phyloP scores from a whole-genome alignment of 1,140 invertebrate species.

The Parasteatoda tepidariorum region DNA sequence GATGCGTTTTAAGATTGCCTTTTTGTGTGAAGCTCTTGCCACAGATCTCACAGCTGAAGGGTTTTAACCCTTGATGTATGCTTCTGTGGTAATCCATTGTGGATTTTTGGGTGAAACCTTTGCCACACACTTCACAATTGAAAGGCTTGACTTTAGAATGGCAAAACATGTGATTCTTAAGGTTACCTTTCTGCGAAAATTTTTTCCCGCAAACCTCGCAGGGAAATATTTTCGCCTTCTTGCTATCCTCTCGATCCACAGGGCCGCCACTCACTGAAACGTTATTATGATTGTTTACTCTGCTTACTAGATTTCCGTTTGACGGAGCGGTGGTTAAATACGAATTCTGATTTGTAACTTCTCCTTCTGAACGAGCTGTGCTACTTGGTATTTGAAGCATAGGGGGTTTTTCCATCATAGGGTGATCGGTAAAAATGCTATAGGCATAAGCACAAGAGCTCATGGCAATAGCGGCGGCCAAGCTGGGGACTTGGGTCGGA shows the following conservation, averaged over 20 bases:
- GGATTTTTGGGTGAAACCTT: slow-evolving; percentile 89
- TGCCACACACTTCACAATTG: slow-evolving; percentile 87
- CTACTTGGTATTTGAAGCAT: slow-evolving; percentile 54
- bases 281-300: background rate
- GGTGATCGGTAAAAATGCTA: slow-evolving; percentile 58
- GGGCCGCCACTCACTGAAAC: background rate
- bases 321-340: slow-evolving; percentile 46
- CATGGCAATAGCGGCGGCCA: slow-evolving; percentile 59
- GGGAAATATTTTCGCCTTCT: slow-evolving; percentile 64
- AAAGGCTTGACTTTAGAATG: slow-evolving; percentile 94
- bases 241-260: slow-evolving; percentile 37
- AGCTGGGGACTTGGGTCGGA: slow-evolving; percentile 57
- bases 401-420: slow-evolving; percentile 55
- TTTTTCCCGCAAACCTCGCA: slow-evolving; percentile 76
- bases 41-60: slow-evolving; percentile 73
- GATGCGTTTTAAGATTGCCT: slow-evolving; percentile 54
- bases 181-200: slow-evolving; percentile 78
- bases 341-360: slow-evolving; percentile 50
- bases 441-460: slow-evolving; percentile 60
- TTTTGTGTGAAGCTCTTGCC: slow-evolving; percentile 65
- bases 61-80: slow-evolving; percentile 92
- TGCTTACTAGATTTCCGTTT: slow-evolving; percentile 39
- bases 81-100: slow-evolving; percentile 95
- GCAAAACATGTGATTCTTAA: slow-evolving; percentile 96
- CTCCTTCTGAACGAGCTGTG: slow-evolving; percentile 46